These are phyloP conservation scores for Proteles cristata DNA, from an alignment of 2,113 vertebrate genomes.

Conservation along the genomic window DNA sequence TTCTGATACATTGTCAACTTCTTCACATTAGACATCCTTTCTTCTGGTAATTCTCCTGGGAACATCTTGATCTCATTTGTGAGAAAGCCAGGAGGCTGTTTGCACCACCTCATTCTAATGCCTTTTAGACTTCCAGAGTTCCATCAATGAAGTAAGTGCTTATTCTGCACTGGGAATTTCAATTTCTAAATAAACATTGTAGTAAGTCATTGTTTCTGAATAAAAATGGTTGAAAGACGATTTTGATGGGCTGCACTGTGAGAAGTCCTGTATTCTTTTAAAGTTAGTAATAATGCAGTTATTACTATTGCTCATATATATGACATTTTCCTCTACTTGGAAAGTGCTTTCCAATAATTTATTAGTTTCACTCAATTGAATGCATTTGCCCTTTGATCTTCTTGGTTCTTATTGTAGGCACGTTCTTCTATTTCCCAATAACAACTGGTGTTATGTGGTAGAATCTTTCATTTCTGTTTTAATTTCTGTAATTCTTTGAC, in stretches of 20 bases:
- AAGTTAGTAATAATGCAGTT: conserved; percentile 35
- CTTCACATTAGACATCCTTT: background rate
- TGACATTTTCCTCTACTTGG: background rate
- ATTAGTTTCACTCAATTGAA: conserved; percentile 64
- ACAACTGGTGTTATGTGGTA: background rate
- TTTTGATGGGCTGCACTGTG: background rate
- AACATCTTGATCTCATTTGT: conserved; percentile 6
- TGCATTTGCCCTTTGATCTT: conserved; percentile 56
- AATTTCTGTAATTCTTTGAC: conserved; percentile 67
- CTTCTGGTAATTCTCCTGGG: conserved; percentile 33
- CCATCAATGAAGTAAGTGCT: conserved; percentile 7
- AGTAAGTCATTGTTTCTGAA: conserved; percentile 44
- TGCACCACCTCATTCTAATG: background rate
- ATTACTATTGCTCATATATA: background rate
- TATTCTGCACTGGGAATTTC: background rate
- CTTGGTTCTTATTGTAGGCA: background rate
- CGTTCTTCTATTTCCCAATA: background rate
- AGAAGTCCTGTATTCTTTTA: background rate
- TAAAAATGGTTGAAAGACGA: conserved; percentile 17
- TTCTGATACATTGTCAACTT: background rate
- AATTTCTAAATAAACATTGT: conserved; percentile 2
- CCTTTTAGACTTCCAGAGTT: conserved; percentile 53
- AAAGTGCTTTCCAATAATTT: conserved; percentile 65
- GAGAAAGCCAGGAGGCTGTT: background rate
- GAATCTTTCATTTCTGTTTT: conserved; percentile 56